These are phyloP conservation scores for Erythrocercus mccallii DNA, from an alignment of 2,113 vertebrate genomes.

Conservation along the genomic window DNA sequence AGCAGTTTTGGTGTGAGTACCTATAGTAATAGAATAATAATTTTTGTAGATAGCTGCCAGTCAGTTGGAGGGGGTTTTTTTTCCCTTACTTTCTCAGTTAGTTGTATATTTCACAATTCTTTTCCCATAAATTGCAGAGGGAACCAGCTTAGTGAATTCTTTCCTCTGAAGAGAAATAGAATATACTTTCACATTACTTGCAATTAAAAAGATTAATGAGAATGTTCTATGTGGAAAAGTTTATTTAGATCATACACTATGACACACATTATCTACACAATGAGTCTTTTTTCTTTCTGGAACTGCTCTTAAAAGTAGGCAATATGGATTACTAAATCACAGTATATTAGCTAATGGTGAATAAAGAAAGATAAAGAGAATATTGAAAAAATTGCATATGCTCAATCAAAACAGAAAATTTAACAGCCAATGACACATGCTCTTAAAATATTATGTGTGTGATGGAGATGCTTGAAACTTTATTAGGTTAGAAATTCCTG, in stretches of 20 bases:
- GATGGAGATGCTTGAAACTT: neutral
- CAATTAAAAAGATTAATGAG: slow-evolving; percentile 20
- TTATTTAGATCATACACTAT: neutral
- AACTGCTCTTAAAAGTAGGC: neutral
- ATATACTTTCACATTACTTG: neutral
- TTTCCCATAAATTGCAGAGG: neutral
- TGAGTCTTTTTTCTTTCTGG: neutral
- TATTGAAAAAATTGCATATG: neutral
- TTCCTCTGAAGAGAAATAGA: neutral
- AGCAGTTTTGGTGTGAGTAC: neutral
- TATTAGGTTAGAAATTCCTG: neutral
- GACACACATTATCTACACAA: neutral
- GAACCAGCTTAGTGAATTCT: neutral
- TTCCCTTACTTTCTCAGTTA: accelerated
- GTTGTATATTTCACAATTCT: neutral
- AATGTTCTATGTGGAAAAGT: neutral
- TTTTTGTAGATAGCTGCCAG: neutral
- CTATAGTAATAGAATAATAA: neutral
- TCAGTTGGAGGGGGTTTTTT: neutral
- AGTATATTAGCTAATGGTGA: neutral
- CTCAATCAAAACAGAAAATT: neutral
- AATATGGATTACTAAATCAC: neutral
- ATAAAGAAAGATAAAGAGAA: neutral
- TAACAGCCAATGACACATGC: neutral
- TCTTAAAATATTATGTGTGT: neutral